Base-by-base conservation (phyloP, 2,797 vertebrate genomes). In the Cyclopterus lumpus region DNA sequence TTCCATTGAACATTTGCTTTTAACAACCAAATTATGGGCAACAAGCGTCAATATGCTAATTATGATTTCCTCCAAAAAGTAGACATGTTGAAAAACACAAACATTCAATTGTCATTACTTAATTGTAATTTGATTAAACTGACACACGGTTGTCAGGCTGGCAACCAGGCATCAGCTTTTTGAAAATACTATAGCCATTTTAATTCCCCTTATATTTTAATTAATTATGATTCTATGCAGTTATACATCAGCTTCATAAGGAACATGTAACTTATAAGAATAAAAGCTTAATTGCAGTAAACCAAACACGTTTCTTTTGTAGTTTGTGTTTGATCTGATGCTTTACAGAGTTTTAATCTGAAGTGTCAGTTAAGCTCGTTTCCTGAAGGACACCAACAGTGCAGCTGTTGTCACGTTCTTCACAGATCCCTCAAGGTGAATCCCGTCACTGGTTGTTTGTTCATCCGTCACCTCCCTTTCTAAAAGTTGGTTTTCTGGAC, bases 51-150 rank as follows among this genome's bases (percentile, higher is more conserved):
- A 49, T n/a, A n/a, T 49, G 46, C 46, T 65, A 20, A 34, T 67
- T 63, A 38, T 1, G 40, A 11, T 62, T 71, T 48, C 51, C 11
- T 53, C 26, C 38, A 73, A 72, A 48, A 67, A 26, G 16, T 20
- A 34, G 5, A 40, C 36, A 4, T 22, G 9, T 7, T 54, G 15
- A 48, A 8, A 24, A 24, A 24, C 8, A 54, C 6, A 69, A 53
- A 57, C 4, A 55, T 40, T 20, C 5, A 49, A 10, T 26, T 51
- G 32, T 46, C 11, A 30, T 22, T 26, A 24, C 18, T 58, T 58
- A 40, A 42, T 72, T 71, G 46, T 40, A 55, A 60, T 71, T 54
- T 44, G 36, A 85, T 64, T 83, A 78, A 82, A 83, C 24, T 48
- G n/a, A n/a, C 20, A 4, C 22, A 53, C 6, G 51, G 24, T 26